A percentile compares a stretch with the other conserved stretches of the same genome.
phyloP scores from a whole-genome alignment of 2,888 invertebrate species.

The Scotopteryx bipunctaria region DNA sequence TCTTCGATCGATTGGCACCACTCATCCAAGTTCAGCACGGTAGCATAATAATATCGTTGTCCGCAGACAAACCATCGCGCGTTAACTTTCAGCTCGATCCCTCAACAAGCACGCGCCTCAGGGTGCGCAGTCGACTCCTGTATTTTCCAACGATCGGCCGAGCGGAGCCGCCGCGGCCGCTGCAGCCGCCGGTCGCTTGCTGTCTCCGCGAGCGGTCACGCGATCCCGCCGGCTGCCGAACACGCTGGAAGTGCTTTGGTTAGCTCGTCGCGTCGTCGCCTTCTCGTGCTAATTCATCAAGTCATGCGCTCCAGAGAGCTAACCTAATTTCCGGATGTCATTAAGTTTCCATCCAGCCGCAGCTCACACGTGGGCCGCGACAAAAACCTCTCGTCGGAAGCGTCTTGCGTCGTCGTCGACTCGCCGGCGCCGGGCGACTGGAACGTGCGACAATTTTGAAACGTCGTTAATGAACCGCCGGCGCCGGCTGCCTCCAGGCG shows the following conservation, averaged over 20 bases:
- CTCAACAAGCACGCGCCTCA: too few relatives aligned
- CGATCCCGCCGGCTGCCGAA: not conserved
- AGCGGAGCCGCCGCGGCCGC: too few relatives aligned
- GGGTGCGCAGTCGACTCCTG: too few relatives aligned
- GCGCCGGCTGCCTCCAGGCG: not conserved
- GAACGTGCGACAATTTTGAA: slow-evolving; percentile 6
- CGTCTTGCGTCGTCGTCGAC: slow-evolving; percentile 10
- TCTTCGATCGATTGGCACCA: too few relatives aligned
- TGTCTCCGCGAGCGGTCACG: not conserved
- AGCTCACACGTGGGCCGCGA: slow-evolving; percentile 18
- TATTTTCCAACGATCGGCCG: too few relatives aligned
- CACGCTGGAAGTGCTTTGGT: slow-evolving; percentile 6
- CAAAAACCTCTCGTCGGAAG: slow-evolving; percentile 29
- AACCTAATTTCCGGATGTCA: slow-evolving; percentile 32
- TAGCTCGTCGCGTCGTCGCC: slow-evolving; percentile 1
- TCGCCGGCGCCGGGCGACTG: too few relatives aligned
- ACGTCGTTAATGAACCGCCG: slow-evolving; percentile 15
- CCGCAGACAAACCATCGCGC: slow-evolving; percentile 8
- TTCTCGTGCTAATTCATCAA: slow-evolving; percentile 12
- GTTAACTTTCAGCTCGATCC: too few relatives aligned
- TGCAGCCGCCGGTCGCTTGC: slow-evolving; percentile 2
- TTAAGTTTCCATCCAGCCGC: slow-evolving; percentile 29
- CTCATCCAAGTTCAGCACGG: too few relatives aligned
- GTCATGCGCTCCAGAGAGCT: slow-evolving; percentile 5
- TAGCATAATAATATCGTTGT: slow-evolving; percentile 15